Evolutionary conservation across 2,888 invertebrate genomes (phyloP), one percentile per base, ranked within the genome.

Genomic region (Nudaria mundana): DNA sequence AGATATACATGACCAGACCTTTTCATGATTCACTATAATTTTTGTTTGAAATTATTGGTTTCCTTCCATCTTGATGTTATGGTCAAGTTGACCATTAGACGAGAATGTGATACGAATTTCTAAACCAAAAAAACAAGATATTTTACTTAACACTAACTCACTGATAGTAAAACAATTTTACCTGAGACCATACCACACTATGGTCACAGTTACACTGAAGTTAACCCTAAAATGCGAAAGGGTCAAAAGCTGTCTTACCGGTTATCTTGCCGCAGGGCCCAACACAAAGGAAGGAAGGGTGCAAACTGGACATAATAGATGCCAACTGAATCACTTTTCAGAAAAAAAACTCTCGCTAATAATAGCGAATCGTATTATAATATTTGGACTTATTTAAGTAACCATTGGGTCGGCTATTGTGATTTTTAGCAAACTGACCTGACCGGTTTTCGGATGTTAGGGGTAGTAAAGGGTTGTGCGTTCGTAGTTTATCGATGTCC

Each of bases 361-460:
- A 81, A 67, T 66, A 59, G 46, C 41, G 70, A 63, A 72, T 69
- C 71, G 65, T 72, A 85, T 85, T 86, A 83, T 86, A 81, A 84
- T 86, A 76, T 86, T 86, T 86, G 86, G 87, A 86, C 86, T 86
- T 86, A 87, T 87, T 88, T 88, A 83, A 87, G 84, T 88, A 87
- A 83, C 87, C 84, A 81, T 66, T 78, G 83, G 81, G 79, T 75
- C 46, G 60, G 53, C 78, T 76, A 81, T 87, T 87, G 86, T 86
- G 72, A 75, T 76, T 60, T 56, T 74, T 78, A 74, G 76, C 61
- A 69, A 85, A 87, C 83, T 88, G 88, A 87, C 88, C 86, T 83
- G 71, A 88, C 88, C 84, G 84, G 88, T 88, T 88, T 78, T 72
- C 64, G 31, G 34, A 63, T 66, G 57, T 71, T 71, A 60, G 46